Conservation (phyloP, 2,113 vertebrate species). For the Holacanthus passer region DNA sequence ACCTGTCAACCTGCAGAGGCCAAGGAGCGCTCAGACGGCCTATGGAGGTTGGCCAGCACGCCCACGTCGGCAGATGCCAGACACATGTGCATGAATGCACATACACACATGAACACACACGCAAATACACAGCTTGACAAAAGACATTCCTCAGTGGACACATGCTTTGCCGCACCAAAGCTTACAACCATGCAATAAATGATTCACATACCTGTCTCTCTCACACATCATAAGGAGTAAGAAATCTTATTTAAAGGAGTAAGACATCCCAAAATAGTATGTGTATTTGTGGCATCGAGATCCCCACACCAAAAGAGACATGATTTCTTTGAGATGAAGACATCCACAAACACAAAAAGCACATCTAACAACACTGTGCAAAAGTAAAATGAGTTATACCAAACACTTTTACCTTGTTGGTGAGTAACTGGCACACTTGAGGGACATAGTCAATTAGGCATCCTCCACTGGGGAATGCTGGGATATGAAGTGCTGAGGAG, state of each 20-base stretch:
- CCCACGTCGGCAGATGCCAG: slow-evolving; percentile 67
- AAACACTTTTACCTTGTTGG: slow-evolving; percentile 91
- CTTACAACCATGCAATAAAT: slow-evolving; percentile 32
- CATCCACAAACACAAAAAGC: neutral
- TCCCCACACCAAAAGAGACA: neutral
- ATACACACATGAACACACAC: slow-evolving; percentile 28
- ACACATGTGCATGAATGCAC: slow-evolving; percentile 59
- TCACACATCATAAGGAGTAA: neutral
- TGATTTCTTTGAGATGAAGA: neutral
- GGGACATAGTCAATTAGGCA: slow-evolving; percentile 99
- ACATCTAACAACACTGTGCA: neutral
- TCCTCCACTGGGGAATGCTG: slow-evolving; percentile 95
- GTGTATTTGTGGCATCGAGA: no score
- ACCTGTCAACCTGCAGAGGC: slow-evolving; percentile 79
- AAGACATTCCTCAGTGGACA: slow-evolving; percentile 31
- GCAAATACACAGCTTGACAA: slow-evolving; percentile 16
- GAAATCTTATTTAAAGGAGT: no score
- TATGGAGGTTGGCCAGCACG: slow-evolving; percentile 77
- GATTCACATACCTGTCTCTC: slow-evolving; percentile 23
- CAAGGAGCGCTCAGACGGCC: slow-evolving; percentile 63
- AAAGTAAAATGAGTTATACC: neutral
- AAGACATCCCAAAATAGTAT: no score
- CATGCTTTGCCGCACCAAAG: slow-evolving; percentile 15
- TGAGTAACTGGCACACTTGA: slow-evolving; percentile 97
- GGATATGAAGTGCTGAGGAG: slow-evolving; percentile 96